These are phyloP conservation scores for Melanotaenia maccullochi DNA, from an alignment of 2,797 vertebrate genomes.

Conservation along the genomic window DNA sequence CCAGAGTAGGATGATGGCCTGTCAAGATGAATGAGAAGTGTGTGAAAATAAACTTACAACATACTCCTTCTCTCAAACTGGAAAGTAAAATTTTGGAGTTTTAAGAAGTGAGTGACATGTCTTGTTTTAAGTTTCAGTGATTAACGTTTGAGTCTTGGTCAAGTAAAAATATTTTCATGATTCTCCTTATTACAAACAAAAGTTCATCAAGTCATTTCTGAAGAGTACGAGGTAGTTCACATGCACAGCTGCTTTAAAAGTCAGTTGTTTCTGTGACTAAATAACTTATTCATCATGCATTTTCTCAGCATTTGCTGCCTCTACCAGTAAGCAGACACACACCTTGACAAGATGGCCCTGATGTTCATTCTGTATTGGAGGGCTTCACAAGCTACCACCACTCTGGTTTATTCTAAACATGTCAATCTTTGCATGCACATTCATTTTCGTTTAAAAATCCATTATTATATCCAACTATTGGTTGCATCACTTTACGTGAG, in stretches of 20 bases:
- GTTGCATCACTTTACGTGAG: too few species aligned
- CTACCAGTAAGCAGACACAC: too few species aligned
- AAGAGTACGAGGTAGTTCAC: neutral
- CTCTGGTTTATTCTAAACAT: too few species aligned
- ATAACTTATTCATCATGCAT: neutral
- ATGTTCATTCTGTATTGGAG: neutral
- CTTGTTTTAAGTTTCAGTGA: neutral
- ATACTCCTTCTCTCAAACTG: constrained; percentile 17
- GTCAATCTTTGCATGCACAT: too few species aligned
- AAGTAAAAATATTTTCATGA: neutral
- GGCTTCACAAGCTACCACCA: too few species aligned
- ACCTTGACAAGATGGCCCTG: too few species aligned
- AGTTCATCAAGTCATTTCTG: neutral
- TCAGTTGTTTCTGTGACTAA: neutral
- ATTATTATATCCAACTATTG: too few species aligned
- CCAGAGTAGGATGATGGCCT: constrained; percentile 48
- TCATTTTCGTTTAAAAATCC: too few species aligned
- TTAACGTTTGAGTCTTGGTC: neutral
- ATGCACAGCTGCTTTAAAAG: neutral
- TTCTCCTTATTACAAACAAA: constrained; percentile 14
- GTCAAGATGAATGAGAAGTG: constrained; percentile 60
- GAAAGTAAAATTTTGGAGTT: constrained; percentile 11
- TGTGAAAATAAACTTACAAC: constrained; percentile 28
- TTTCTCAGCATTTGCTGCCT: neutral
- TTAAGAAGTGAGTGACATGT: constrained; percentile 7